Base-by-base conservation (phyloP, 2,888 invertebrate genomes). In the Thalpophila matura region DNA sequence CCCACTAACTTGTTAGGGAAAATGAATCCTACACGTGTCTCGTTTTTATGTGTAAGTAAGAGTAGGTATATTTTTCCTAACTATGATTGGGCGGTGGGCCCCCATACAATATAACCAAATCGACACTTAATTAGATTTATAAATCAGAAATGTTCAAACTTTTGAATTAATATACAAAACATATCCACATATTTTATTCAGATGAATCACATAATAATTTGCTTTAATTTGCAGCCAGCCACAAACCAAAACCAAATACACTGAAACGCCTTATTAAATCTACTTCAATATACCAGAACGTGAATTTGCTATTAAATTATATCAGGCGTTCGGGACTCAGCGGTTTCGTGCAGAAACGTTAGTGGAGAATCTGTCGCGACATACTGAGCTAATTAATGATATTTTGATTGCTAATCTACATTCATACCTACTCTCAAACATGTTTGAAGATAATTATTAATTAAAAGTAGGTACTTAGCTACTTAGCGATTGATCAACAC, bases 281-380 rank as follows among this genome's bases (percentile, higher is more conserved):
- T 40, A 26, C 31, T 54, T 38, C 38, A 51, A 51, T 35, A 42
- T 56, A 33, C 6, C 63, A 53, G 38, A 26, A 27, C 45, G 33
- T 42, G 46, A 60, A 58, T 68, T 67, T 77, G 68, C 77, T 75
- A 65, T 65, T 72, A 42, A 68, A 68, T 72, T 68, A 46, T 56
- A 61, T 61, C 68, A 77, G 78, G 75, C 62, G 78, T 60, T 67
- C 40, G 45, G 35, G 56, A 53, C 47, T 67, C 54, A 46, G 75
- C 26, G 54, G 72, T 49, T 55, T 49, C 45, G 50, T 50, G 59
- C 54, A 35, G 24, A n/a, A 38, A 42, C 50, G 29, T 26, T 56
- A 37, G 45, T 58, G 43, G 31, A 16, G 51, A 38, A 49, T 38
- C 24, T 40, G 58, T 43, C 50, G 47, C 59, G n/a, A 38, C 29